These are phyloP conservation scores for Chanos chanos DNA, from an alignment of 2,797 vertebrate species.

Conservation along the genomic window DNA sequence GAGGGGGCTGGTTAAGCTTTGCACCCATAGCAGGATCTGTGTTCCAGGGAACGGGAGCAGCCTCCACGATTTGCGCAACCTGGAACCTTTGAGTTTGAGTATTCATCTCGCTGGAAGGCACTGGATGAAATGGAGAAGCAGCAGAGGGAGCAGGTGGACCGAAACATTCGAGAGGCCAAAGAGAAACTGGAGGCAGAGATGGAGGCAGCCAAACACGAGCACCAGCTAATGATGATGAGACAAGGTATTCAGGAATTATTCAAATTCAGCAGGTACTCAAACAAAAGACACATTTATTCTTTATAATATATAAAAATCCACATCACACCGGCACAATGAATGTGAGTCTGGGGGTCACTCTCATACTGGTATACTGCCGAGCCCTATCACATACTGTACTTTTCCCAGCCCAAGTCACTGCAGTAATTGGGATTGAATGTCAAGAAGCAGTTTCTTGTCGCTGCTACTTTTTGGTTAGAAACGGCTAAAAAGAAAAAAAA, in stretches of 20 bases:
- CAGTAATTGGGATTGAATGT: too few relatives aligned
- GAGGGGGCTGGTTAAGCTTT: too few relatives aligned
- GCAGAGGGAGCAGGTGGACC: conserved; percentile 91
- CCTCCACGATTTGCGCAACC: conserved; percentile 92
- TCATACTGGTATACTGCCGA: too few relatives aligned
- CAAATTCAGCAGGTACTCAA: not conserved
- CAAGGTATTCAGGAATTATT: conserved; percentile 75
- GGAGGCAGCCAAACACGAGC: conserved; percentile 95
- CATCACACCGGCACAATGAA: too few relatives aligned
- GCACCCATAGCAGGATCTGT: too few relatives aligned
- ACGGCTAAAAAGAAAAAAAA: too few relatives aligned
- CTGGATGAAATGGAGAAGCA: conserved; percentile 97
- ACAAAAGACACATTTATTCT: not conserved
- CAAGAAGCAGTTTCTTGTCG: too few relatives aligned
- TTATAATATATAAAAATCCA: not conserved
- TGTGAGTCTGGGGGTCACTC: too few relatives aligned
- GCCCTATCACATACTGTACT: too few relatives aligned
- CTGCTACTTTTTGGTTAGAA: too few relatives aligned
- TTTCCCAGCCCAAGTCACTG: too few relatives aligned
- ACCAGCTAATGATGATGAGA: conserved; percentile 98
- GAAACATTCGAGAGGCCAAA: conserved; percentile 93
- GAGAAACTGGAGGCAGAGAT: conserved; percentile 97
- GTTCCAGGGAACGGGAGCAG: conserved; percentile 91
- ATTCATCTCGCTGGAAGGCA: conserved; percentile 95
- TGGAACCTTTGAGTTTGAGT: conserved; percentile 98